Evolutionary conservation across 2,797 vertebrate genomes (phyloP), one percentile per base, ranked within the genome.

Genomic region (Lindbergichthys nudifrons): DNA sequence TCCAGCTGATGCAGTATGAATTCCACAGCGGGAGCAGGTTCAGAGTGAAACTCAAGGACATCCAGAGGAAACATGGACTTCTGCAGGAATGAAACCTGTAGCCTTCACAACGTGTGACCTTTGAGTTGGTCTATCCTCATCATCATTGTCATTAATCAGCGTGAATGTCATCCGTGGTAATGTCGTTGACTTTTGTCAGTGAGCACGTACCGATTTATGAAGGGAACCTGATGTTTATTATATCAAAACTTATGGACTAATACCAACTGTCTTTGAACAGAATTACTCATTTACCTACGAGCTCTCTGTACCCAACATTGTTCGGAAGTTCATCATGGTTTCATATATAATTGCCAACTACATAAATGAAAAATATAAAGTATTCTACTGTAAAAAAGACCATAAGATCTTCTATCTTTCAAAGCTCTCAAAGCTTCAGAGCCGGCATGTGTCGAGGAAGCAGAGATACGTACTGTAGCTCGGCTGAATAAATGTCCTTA

Each of bases 31-130:
- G 0, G 30, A 71, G 48, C 52, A 54, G 56, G 16, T 18, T 64
- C 51, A 39, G 18, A 16, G 57, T 3, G 12, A 56, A 36, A 51
- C 39, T 72, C 41, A 64, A 57, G 63, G 66, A 51, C 26, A 5
- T 21, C 45, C 41, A 51, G 62, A 19, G n/a, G 52, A 48, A 57
- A 23, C 21, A 6, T 13, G 10, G 18, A 23, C 43, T 46, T 14
- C 47, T 56, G n/a, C 10, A 43, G 10, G 61, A 56, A 14, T 65
- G 21, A 16, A 64, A 80, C 45, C 26, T 52, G 45, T 50, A 23
- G 45, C 60, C 52, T 66, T 76, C 42, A 46, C 7, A n/a, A n/a
- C 9, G 4, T 12, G 3, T 43, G 58, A 70, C 56, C 77, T 74
- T 47, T 60, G 30, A 71, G 58, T 59, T 13, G 36, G 30, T 69